phyloP scores from a whole-genome alignment of 2,797 vertebrate genomes.

The Echiichthys vipera region DNA sequence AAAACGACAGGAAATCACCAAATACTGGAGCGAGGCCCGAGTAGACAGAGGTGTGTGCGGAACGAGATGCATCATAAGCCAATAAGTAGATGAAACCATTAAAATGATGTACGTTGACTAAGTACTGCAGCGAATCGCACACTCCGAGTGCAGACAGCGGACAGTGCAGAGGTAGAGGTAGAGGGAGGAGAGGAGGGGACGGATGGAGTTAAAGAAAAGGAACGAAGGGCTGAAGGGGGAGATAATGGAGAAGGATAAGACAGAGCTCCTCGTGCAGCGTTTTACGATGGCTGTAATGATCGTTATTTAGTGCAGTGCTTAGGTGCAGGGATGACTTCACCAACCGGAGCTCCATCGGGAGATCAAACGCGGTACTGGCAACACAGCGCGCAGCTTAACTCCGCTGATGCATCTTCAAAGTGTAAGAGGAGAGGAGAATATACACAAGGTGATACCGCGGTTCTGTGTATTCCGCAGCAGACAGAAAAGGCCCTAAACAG shows the following conservation, averaged over 20 bases:
- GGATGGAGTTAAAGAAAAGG: constrained; percentile 9
- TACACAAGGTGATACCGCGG: constrained; percentile 1
- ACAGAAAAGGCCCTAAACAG: background rate
- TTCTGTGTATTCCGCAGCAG: constrained; percentile 24
- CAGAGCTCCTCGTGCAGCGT: constrained; percentile 61
- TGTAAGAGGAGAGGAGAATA: constrained; percentile 11
- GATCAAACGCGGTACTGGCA: constrained; percentile 62
- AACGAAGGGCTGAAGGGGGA: constrained; percentile 8
- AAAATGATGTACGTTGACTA: constrained; percentile 24
- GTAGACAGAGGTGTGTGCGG: constrained; percentile 3
- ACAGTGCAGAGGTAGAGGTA: constrained; percentile 26
- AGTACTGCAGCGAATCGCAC: background rate
- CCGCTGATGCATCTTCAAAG: constrained; percentile 53
- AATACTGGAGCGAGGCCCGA: background rate
- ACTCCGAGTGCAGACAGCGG: constrained; percentile 17
- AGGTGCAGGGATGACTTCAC: constrained; percentile 73
- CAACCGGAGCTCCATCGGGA: constrained; percentile 59
- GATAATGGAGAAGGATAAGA: constrained; percentile 61
- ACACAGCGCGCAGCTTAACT: constrained; percentile 22
- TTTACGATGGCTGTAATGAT: constrained; percentile 75
- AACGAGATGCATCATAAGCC: constrained; percentile 8
- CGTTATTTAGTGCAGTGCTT: constrained; percentile 81
- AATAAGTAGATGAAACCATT: constrained; percentile 29
- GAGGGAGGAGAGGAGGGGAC: constrained; percentile 19
- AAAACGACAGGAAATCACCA: constrained; percentile 26